A percentile compares a stretch with the other conserved stretches of the same genome.
Evolutionary conservation across 2,113 vertebrate genomes (phyloP).

Genomic region (Alexandromys fortis): DNA sequence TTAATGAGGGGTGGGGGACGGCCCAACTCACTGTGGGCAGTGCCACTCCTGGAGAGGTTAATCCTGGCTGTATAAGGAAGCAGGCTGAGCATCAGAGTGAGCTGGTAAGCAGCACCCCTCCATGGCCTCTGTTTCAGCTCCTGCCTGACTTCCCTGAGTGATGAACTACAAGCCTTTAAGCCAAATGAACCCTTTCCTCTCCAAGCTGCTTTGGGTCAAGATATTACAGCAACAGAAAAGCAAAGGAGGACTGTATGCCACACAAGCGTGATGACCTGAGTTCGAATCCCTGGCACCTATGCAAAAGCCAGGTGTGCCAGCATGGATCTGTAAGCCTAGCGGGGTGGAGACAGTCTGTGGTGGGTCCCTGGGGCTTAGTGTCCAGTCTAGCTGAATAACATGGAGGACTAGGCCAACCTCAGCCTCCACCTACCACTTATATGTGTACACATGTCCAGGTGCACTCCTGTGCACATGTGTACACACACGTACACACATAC

Average conservation of each 20-base stretch:
- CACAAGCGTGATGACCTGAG: neutral
- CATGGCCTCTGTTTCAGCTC: neutral
- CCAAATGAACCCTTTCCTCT: no score
- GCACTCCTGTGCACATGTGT: neutral
- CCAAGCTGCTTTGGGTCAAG: neutral
- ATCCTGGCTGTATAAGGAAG: no score
- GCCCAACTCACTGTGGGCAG: neutral
- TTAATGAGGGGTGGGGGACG: neutral
- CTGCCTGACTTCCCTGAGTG: neutral
- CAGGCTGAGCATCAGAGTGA: neutral
- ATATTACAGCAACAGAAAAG: neutral
- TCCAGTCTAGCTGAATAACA: neutral
- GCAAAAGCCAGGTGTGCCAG: neutral
- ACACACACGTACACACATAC: neutral
- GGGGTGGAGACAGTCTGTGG: neutral
- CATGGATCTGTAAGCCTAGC: neutral
- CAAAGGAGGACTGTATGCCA: neutral
- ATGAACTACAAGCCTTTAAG: neutral
- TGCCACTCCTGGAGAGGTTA: neutral
- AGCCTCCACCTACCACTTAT: neutral
- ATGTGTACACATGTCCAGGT: neutral
- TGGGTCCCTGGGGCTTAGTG: neutral
- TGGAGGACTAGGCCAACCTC: neutral
- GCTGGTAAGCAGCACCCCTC: neutral
- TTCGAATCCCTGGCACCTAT: neutral